Percentiles rank a stretch among this genome's conserved stretches.
Evolutionary conservation across 2,797 vertebrate species (phyloP).

Genomic region (Sylvia borin): DNA sequence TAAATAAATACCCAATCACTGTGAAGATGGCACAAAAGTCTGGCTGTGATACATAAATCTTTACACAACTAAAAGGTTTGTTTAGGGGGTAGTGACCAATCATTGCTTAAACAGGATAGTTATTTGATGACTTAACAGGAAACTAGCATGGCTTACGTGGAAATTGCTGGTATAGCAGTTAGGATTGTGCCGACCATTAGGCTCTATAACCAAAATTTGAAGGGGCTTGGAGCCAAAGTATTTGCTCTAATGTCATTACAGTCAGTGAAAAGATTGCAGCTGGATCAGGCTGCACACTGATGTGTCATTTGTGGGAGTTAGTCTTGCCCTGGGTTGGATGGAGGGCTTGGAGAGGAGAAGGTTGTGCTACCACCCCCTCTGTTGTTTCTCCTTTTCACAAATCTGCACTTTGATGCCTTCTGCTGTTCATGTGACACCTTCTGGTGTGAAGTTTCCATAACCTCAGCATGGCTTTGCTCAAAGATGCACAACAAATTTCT

Average conservation of each 20-base stretch:
- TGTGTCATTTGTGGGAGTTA: neutral
- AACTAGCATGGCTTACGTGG: neutral
- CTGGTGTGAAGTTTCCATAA: neutral
- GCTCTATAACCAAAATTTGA: neutral
- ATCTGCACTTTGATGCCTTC: neutral
- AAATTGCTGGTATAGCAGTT: neutral
- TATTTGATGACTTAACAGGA: slow-evolving; percentile 23
- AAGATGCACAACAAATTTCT: neutral
- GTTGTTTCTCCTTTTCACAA: neutral
- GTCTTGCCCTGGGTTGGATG: neutral
- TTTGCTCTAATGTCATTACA: neutral
- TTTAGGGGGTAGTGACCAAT: neutral
- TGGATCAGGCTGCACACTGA: neutral
- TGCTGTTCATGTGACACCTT: neutral
- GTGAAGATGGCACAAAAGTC: neutral
- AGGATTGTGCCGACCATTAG: neutral
- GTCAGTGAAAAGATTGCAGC: neutral
- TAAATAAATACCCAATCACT: neutral
- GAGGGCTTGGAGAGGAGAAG: neutral
- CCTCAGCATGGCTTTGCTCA: neutral
- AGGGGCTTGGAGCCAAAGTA: neutral
- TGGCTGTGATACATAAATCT: neutral
- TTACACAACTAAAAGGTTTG: neutral
- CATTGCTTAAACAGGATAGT: neutral
- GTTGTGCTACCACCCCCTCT: neutral